phyloP scores from a whole-genome alignment of 2,113 vertebrate species.

The Cheilinus undulatus region DNA sequence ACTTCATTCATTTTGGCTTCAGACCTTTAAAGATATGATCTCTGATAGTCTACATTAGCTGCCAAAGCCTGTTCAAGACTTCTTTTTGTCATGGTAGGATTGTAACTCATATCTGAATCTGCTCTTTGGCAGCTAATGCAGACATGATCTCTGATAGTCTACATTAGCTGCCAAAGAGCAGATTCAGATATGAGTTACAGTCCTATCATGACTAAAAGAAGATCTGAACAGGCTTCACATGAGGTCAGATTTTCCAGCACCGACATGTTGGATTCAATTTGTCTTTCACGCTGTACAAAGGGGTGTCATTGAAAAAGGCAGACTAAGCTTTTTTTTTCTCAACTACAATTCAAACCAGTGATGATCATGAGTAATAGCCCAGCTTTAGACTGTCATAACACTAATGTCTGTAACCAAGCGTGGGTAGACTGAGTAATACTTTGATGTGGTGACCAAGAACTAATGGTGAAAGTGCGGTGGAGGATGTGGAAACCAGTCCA shows the following conservation, averaged over 20 bases:
- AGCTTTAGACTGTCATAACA: constrained; percentile 44
- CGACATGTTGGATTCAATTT: not conserved
- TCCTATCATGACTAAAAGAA: too few relatives aligned
- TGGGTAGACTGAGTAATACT: constrained; percentile 60
- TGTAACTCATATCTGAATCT: too few relatives aligned
- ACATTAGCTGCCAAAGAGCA: too few relatives aligned
- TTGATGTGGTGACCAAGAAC: constrained; percentile 49
- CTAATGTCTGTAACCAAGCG: constrained; percentile 48
- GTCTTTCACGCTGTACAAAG: constrained; percentile 29
- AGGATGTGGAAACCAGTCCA: constrained; percentile 18
- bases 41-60: not conserved
- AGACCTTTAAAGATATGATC: not conserved
- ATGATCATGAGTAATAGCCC: constrained; percentile 65
- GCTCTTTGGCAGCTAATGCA: too few relatives aligned
- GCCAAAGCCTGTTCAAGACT: not conserved
- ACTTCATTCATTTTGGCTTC: not conserved
- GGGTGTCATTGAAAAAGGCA: constrained; percentile 15
- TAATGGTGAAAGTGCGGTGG: constrained; percentile 16
- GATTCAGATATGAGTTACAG: too few relatives aligned
- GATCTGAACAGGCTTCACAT: too few relatives aligned
- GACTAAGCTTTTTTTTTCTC: constrained; percentile 1
- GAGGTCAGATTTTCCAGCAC: too few relatives aligned
- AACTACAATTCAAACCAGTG: constrained; percentile 46
- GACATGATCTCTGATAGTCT: too few relatives aligned
- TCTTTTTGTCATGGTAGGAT: too few relatives aligned